Evolutionary conservation across 2,113 vertebrate species (phyloP).

Genomic region (Barnardius zonarius): DNA sequence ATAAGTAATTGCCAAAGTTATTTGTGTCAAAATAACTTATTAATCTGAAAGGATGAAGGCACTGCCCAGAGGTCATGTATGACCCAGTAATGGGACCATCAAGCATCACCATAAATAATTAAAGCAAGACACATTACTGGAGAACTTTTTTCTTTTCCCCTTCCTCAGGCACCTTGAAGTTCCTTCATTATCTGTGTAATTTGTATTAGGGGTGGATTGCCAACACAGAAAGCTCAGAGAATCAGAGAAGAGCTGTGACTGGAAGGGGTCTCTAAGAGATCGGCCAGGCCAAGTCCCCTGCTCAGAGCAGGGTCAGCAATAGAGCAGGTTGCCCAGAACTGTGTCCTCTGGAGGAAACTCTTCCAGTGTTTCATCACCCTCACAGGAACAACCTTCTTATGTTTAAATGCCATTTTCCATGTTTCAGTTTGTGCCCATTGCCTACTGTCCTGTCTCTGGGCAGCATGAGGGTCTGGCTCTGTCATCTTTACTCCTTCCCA

Average conservation of each 20-base stretch:
- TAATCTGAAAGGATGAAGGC: constrained; percentile 32
- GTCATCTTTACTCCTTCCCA: not conserved
- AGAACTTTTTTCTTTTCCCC: not conserved
- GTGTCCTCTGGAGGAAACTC: not conserved
- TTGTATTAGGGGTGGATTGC: not conserved
- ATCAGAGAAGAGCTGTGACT: not conserved
- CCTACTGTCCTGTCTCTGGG: not conserved
- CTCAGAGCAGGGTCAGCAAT: not conserved
- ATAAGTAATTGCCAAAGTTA: constrained; percentile 13
- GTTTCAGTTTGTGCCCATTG: not conserved
- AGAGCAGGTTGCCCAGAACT: not conserved
- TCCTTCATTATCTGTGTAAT: not conserved
- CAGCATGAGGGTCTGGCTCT: not conserved
- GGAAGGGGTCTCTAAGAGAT: not conserved
- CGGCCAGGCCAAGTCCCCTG: not conserved
- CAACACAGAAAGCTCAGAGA: not conserved
- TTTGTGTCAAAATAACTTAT: constrained; percentile 43
- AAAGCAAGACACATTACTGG: not conserved
- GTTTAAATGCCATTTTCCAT: not conserved
- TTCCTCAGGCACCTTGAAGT: not conserved
- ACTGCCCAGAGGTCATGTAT: constrained; percentile 30
- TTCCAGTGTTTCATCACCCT: not conserved
- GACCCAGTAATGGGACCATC: constrained; percentile 49
- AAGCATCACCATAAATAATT: constrained; percentile 53
- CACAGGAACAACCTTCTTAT: not conserved